Percentiles rank a stretch among this genome's conserved stretches.
Conservation (phyloP, 2,113 vertebrate genomes). For the Oceanites oceanicus region DNA sequence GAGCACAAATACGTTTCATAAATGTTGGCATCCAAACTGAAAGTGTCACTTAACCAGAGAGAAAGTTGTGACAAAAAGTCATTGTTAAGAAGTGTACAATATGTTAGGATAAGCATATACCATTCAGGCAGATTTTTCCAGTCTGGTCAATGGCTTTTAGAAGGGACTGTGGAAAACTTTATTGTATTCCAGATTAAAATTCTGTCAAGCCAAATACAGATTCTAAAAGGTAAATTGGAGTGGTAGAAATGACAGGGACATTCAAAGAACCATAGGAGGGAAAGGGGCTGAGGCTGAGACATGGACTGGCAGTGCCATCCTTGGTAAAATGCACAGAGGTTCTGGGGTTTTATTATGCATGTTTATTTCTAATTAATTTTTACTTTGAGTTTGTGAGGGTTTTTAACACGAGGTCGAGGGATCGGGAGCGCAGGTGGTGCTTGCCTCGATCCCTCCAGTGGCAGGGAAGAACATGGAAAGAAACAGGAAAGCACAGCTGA, state of each 20-base stretch:
- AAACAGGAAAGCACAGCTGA: too few species aligned
- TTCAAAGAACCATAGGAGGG: not conserved
- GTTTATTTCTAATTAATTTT: not conserved
- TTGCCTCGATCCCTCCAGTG: too few species aligned
- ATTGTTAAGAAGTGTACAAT: not conserved
- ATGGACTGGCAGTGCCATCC: not conserved
- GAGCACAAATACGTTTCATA: not conserved
- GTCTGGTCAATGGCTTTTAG: not conserved
- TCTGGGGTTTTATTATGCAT: not conserved
- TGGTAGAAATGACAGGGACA: not conserved
- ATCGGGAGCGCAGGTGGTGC: too few species aligned
- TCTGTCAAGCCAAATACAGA: not conserved
- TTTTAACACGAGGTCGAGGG: too few species aligned
- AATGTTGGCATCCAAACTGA: not conserved
- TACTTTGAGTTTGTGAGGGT: not conserved
- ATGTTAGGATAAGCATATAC: not conserved
- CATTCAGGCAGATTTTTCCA: not conserved
- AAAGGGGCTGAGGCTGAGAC: not conserved
- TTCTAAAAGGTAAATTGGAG: not conserved
- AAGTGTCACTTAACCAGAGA: not conserved
- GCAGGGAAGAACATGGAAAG: too few species aligned
- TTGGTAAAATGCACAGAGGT: not conserved
- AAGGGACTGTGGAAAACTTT: not conserved
- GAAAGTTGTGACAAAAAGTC: not conserved
- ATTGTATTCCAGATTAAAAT: not conserved